Base-by-base conservation (phyloP, 2,113 vertebrate genomes). In the Plotosus lineatus region DNA sequence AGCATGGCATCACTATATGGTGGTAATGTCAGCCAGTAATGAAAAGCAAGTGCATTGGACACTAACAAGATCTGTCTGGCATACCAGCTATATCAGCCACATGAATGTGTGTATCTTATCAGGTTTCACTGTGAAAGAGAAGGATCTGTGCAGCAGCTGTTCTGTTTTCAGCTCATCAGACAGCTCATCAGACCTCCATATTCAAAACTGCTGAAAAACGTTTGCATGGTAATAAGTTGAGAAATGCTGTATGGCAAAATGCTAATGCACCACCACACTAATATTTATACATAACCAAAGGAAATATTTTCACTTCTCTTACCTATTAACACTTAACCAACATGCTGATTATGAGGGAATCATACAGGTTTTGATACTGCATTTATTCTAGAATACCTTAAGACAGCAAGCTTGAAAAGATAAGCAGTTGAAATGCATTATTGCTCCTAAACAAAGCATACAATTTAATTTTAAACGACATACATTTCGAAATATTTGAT, bases 61-160 rank as follows among this genome's bases (percentile, higher is more conserved):
- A 40, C 80, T 69, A 17, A 56, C 19, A 9, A 42, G 72, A 69
- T 73, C 3, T 82, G 78, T 61, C 80, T 78, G 74, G 74, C 85
- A 78, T 53, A 81, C 65, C 83, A 79, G 76, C 83, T 68, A 75
- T 65, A 75, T 53, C 80, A 78, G 84, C 82, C 4, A 61, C 31
- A 14, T 56, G 56, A 87, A 85, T 40, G 53, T 84, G 63, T 83
- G 65, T 31, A 50, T 66, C 76, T 40, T 86, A 89, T 92, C 85
- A 53, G 58, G 83, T 93, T 92, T 90, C 90, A 85, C 66, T 14
- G 14, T 75, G 88, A 88, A 86, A 85, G 53, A 63, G 77, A 80
- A 88, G 79, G 58, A 73, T 87, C 73, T 77, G 79, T 78, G 77
- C 68, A 72, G 65, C 88, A 91, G 87, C 89, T 90, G 85, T 87